These are phyloP conservation scores for Prunella fulvescens DNA, from an alignment of 2,113 vertebrate genomes.

Conservation along the genomic window DNA sequence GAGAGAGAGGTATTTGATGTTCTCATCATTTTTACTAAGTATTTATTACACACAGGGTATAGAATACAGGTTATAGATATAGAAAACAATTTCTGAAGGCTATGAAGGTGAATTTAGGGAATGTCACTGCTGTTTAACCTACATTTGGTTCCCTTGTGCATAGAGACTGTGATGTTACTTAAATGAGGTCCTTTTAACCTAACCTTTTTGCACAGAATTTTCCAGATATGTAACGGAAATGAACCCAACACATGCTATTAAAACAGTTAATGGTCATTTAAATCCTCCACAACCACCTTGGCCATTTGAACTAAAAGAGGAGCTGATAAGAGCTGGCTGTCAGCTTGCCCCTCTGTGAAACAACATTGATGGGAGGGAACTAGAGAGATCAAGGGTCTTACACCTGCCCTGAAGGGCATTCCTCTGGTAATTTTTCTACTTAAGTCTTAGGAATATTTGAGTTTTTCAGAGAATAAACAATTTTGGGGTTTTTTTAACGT, in stretches of 20 bases:
- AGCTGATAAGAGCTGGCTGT: background rate
- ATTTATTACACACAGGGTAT: background rate
- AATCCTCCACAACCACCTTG: background rate
- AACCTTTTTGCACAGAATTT: background rate
- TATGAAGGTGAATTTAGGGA: background rate
- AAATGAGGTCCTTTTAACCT: background rate
- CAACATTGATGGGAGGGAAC: rapidly evolving
- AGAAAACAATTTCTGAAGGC: background rate
- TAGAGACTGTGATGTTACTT: background rate
- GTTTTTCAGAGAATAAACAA: background rate
- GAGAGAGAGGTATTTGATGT: background rate
- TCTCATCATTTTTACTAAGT: background rate
- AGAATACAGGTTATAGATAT: background rate
- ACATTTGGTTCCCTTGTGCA: background rate
- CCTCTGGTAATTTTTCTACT: background rate
- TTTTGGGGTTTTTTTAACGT: background rate
- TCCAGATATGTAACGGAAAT: background rate
- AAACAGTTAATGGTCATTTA: background rate
- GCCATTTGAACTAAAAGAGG: background rate
- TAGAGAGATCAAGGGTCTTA: background rate
- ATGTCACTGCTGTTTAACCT: background rate
- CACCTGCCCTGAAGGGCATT: background rate
- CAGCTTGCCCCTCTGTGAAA: background rate
- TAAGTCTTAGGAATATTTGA: background rate
- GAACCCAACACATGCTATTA: background rate